Conservation (phyloP, 2,888 invertebrate genomes). For the Tetragonula carbonaria region DNA sequence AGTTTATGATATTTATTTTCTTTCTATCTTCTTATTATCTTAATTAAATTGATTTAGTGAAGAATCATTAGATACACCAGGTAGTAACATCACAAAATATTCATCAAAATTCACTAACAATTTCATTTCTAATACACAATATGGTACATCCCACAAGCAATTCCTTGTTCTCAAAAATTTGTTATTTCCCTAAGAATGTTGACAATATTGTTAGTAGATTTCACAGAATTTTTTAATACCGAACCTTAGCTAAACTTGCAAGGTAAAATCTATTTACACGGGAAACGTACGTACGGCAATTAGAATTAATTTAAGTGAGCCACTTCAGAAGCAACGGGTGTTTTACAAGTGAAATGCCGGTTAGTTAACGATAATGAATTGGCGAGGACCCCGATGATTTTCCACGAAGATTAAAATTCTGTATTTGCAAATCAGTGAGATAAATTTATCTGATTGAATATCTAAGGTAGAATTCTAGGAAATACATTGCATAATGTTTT, state of each 20-base stretch:
- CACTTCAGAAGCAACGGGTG: constrained; percentile 47
- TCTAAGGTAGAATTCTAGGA: constrained; percentile 36
- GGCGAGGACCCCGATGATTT: constrained; percentile 26
- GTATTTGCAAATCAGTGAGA: constrained; percentile 31
- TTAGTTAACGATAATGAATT: constrained; percentile 55
- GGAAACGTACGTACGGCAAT: constrained; percentile 19
- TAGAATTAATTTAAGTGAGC: constrained; percentile 57
- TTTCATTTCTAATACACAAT: neutral
- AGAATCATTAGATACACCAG: neutral
- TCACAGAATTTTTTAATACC: constrained; percentile 12
- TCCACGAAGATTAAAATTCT: constrained; percentile 23
- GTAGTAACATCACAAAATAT: neutral
- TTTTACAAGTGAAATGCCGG: constrained; percentile 58
- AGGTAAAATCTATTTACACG: constrained; percentile 16
- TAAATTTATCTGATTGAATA: constrained; percentile 43
- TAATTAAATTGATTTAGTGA: neutral
- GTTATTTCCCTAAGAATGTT: neutral
- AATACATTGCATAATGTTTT: constrained; percentile 39
- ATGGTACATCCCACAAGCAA: no score
- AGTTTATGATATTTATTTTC: neutral
- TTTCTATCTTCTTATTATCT: neutral
- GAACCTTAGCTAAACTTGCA: neutral
- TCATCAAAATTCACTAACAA: no score
- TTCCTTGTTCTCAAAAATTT: neutral
- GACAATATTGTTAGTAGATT: neutral